A percentile compares a stretch with the other conserved stretches of the same genome.
Evolutionary conservation across 2,888 invertebrate genomes (phyloP).

Genomic region (Cantharis rustica): DNA sequence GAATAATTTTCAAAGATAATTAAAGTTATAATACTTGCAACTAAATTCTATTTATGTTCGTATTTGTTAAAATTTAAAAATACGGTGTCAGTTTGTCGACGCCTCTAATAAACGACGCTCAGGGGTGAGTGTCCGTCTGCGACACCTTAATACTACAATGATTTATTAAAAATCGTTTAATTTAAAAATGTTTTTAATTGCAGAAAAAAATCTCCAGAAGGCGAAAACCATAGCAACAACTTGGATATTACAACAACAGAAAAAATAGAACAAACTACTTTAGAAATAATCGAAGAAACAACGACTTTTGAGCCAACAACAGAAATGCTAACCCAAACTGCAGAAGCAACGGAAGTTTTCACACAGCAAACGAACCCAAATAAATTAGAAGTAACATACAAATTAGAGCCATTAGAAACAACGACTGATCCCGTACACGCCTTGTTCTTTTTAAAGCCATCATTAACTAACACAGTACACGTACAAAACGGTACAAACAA

Average conservation of each 20-base stretch:
- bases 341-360: slow-evolving; percentile 10
- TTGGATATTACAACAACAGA: neutral
- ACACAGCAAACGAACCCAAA: slow-evolving; percentile 15
- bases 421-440: slow-evolving; percentile 36
- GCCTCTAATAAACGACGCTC: neutral
- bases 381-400: slow-evolving; percentile 11
- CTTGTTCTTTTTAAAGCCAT: slow-evolving; percentile 37
- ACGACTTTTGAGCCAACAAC: slow-evolving; percentile 18
- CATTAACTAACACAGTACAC: slow-evolving; percentile 25
- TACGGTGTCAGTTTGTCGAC: neutral
- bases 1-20: neutral
- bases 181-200: neutral
- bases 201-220: neutral
- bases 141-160: neutral
- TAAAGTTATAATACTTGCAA: neutral
- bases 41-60: neutral
- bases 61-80: neutral
- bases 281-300: neutral
- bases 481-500: slow-evolving; percentile 30
- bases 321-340: slow-evolving; percentile 10
- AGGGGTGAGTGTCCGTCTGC: neutral
- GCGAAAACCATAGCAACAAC: neutral
- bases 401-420: slow-evolving; percentile 7
- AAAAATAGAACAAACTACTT: slow-evolving; percentile 4
- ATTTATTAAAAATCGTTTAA: neutral